Evolutionary conservation across 2,888 invertebrate species (phyloP).

Genomic region (Drosophila pullipes): DNA sequence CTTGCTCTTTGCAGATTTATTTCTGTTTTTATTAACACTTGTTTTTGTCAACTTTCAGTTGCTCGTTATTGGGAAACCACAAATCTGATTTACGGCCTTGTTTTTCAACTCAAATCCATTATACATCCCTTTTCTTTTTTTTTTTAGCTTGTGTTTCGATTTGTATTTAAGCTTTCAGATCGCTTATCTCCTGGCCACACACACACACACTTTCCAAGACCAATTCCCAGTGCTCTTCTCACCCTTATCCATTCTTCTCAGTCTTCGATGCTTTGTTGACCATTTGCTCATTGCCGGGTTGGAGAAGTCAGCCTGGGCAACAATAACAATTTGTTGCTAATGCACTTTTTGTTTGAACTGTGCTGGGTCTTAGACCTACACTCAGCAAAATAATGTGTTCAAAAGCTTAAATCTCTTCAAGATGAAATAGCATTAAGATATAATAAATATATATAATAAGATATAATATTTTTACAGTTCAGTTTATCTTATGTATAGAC

Average conservation of each 20-base stretch:
- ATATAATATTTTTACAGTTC: neutral
- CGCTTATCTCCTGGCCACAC: constrained; percentile 38
- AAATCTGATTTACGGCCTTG: constrained; percentile 42
- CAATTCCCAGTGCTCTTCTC: constrained; percentile 21
- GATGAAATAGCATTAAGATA: too few relatives aligned
- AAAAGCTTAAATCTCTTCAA: neutral
- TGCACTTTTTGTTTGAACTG: constrained; percentile 65
- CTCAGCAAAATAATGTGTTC: neutral
- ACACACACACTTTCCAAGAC: constrained; percentile 9
- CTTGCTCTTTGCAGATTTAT: neutral
- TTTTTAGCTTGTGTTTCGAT: constrained; percentile 11
- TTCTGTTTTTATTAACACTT: neutral
- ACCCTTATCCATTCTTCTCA: neutral
- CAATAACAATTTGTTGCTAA: constrained; percentile 79
- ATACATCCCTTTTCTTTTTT: constrained; percentile 4
- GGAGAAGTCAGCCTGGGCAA: constrained; percentile 49
- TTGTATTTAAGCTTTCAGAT: constrained; percentile 39
- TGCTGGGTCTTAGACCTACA: constrained; percentile 16
- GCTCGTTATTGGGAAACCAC: constrained; percentile 23
- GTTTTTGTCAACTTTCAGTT: constrained; percentile 1
- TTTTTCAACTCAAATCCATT: neutral
- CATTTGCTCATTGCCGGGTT: constrained; percentile 44
- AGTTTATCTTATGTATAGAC: neutral
- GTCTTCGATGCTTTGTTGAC: constrained; percentile 11
- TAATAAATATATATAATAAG: too few relatives aligned